Evolutionary conservation across 2,797 vertebrate species (phyloP).

Genomic region (Manis javanica): DNA sequence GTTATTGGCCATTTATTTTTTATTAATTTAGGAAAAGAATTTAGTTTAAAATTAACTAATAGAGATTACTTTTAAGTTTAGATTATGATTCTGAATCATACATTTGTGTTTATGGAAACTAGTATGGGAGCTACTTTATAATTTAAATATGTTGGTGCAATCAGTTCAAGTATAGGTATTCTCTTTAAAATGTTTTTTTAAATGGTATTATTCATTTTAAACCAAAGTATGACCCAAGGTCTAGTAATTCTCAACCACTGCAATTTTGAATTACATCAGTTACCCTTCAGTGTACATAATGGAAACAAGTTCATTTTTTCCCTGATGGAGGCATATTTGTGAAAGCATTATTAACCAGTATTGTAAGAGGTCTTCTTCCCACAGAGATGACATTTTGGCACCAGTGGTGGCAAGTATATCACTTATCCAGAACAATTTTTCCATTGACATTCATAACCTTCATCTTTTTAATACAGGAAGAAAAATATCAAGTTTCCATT

Average conservation of each 20-base stretch:
- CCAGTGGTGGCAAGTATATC: background rate
- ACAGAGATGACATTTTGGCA: background rate
- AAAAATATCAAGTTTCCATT: background rate
- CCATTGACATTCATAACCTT: background rate
- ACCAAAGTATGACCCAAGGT: background rate
- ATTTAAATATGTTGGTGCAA: slow-evolving; percentile 5
- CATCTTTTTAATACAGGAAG: background rate
- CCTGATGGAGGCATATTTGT: background rate
- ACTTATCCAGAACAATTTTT: background rate
- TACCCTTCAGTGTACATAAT: background rate
- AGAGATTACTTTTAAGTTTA: background rate
- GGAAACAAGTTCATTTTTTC: background rate
- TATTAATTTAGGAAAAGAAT: background rate
- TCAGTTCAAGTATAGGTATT: background rate
- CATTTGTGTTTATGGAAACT: background rate
- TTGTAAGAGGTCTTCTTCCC: background rate
- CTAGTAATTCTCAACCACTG: background rate
- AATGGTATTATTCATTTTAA: background rate
- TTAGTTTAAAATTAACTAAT: no score
- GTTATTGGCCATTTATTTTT: background rate
- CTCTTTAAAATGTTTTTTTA: background rate
- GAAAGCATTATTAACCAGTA: background rate
- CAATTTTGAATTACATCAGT: background rate
- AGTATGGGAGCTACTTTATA: background rate
- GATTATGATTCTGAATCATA: background rate